A percentile compares a stretch with the other conserved stretches of the same genome.
Evolutionary conservation across 2,797 vertebrate species (phyloP).

Genomic region (Champsocephalus gunnari): DNA sequence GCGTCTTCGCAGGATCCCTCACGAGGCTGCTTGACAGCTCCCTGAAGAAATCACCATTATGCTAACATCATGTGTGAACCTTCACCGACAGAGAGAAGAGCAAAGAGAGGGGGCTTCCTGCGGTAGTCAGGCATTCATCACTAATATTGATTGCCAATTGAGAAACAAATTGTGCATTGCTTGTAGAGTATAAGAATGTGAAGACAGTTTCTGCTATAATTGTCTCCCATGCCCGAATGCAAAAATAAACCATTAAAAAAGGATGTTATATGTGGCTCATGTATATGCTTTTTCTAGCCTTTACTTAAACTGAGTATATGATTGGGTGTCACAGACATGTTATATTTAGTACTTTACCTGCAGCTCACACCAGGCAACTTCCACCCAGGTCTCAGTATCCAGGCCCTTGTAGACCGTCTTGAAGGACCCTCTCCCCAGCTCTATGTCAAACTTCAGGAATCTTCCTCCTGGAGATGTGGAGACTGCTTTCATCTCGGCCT

Average conservation of each 20-base stretch:
- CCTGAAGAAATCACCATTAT: slow-evolving; percentile 58
- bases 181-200: neutral
- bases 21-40: slow-evolving; percentile 56
- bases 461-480: slow-evolving; percentile 95
- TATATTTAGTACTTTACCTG: slow-evolving; percentile 86
- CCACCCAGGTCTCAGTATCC: slow-evolving; percentile 98
- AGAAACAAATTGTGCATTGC: neutral
- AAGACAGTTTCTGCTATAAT: neutral
- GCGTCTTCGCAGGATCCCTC: slow-evolving; percentile 41
- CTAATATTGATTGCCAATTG: slow-evolving; percentile 4
- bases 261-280: neutral
- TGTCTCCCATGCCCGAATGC: neutral
- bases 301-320: neutral
- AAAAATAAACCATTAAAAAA: neutral
- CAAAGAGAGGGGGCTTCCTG: slow-evolving; percentile 27
- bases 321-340: neutral
- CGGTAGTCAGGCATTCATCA: slow-evolving; percentile 18
- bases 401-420: slow-evolving; percentile 99
- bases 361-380: slow-evolving; percentile 98
- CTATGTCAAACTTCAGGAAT: slow-evolving; percentile 98
- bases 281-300: neutral
- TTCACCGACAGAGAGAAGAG: slow-evolving; percentile 15
- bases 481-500: slow-evolving; percentile 97
- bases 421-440: slow-evolving; percentile 96
- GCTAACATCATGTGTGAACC: slow-evolving; percentile 40